Evolutionary conservation across 2,797 vertebrate genomes (phyloP), one percentile per base, ranked within the genome.

Genomic region (Hozukius guyotensis): DNA sequence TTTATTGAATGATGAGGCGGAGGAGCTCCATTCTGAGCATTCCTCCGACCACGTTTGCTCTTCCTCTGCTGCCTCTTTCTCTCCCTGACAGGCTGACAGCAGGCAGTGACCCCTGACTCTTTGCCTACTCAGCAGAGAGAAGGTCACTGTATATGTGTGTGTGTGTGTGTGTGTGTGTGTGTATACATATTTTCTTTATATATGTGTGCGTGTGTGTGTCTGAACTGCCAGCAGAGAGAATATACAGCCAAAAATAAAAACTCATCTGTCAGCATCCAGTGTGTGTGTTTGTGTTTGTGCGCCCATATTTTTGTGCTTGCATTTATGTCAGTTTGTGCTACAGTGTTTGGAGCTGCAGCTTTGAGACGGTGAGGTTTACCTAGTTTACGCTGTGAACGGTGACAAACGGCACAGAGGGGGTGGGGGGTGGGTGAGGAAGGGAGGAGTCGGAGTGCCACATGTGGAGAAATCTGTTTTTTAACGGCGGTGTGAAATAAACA

Each of bases 211-310:
- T 8, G 84, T 82, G 81, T 83, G 80, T 93, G 90, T 93, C 89
- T 93, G 85, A 93, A 89, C 88, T 94, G 93, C 93, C 89, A 93
- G 90, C 82, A 72, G 88, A 87, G 93, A 93, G 80, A 90, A 93
- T 90, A 88, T 91, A 93, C 86, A 88, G 91, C 93, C 93, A 88
- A 92, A 95, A 95, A 95, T 95, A 95, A 95, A 95, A 94, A 87
- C 87, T 93, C 89, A 92, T 92, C 92, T 90, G 93, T 95, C 94
- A 95, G 94, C 94, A 95, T 87, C 76, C 80, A 83, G 81, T 60
- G 76, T 81, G 74, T 75, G 72, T 78, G 68, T 64, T 4, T 89
- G 69, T 83, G 77, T 88, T 72, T 80, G 79, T 53, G 82, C 32
- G 9, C 12, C 64, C 80, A 62, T 83, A 78, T 84, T 90, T 87